Conservation (phyloP, 2,797 vertebrate genomes). For the Neopelma chrysocephalum region DNA sequence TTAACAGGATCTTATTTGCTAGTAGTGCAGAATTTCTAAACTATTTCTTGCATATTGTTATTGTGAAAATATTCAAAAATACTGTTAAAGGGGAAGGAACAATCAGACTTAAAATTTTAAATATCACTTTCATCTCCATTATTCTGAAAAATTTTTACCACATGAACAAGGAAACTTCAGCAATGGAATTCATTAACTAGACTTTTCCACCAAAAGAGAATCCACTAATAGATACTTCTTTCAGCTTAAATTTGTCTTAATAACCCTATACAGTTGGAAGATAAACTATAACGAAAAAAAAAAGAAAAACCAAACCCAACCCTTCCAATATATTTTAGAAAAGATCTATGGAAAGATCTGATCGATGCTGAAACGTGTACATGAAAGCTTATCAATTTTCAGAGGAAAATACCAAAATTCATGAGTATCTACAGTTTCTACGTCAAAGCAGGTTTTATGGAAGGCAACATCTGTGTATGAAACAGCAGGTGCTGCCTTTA, state of each 20-base stretch:
- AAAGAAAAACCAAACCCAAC: not conserved
- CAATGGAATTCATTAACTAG: not conserved
- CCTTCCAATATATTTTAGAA: not conserved
- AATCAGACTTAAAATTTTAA: not conserved
- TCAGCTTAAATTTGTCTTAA: not conserved
- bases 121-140: not conserved
- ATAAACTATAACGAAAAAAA: not conserved
- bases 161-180: not conserved
- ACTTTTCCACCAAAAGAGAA: not conserved
- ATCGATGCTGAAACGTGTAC: not conserved
- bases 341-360: not conserved
- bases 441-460: not conserved
- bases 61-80: conserved; percentile 17
- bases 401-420: not conserved
- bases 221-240: not conserved
- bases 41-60: not conserved
- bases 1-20: conserved; percentile 2
- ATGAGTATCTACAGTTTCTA: not conserved
- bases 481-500: conserved; percentile 3
- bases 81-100: not conserved
- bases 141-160: not conserved
- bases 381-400: not conserved
- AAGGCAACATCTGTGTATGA: not conserved
- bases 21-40: not conserved
- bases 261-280: not conserved